phyloP scores from a whole-genome alignment of 1,140 invertebrate genomes.

The Campoletis sonorensis region DNA sequence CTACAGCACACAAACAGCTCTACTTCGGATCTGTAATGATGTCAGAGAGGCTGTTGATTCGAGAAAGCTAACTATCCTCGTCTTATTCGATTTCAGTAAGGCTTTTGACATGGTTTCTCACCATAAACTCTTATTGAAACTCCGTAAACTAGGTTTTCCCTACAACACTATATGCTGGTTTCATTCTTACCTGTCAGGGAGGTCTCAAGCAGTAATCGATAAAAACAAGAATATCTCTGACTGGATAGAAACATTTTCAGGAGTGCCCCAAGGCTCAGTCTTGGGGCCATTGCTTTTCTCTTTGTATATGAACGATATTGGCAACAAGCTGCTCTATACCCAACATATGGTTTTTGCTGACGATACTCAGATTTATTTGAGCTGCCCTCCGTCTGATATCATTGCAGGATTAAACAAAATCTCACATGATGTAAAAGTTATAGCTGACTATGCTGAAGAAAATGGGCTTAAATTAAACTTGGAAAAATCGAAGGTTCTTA shows the following conservation, averaged over 20 bases:
- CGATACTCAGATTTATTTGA: conserved; percentile 34
- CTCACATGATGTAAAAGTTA: conserved; percentile 5
- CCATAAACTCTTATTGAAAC: conserved; percentile 2
- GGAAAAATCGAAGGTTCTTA: neutral
- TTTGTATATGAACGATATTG: conserved; percentile 30
- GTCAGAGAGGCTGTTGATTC: conserved; percentile 30
- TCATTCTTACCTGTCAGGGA: conserved; percentile 9
- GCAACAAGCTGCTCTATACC: neutral
- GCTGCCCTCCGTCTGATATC: neutral
- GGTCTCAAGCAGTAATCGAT: conserved; percentile 23
- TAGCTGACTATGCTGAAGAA: neutral
- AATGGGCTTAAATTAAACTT: conserved; percentile 24
- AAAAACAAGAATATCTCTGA: neutral
- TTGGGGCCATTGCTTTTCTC: conserved; percentile 10
- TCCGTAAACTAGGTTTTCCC: conserved; percentile 4
- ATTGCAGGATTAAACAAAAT: neutral
- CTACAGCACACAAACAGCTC: conserved; percentile 42
- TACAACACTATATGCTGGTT: neutral
- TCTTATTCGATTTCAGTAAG: conserved; percentile 52
- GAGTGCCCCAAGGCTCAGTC: neutral
- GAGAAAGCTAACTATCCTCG: conserved; percentile 38
- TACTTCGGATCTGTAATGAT: conserved; percentile 39
- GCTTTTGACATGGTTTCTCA: conserved; percentile 55
- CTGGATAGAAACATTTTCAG: neutral
- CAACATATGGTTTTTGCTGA: conserved; percentile 21